Evolutionary conservation across 2,113 vertebrate species (phyloP), one percentile per base, ranked within the genome.

Genomic region (Hypomesus transpacificus): DNA sequence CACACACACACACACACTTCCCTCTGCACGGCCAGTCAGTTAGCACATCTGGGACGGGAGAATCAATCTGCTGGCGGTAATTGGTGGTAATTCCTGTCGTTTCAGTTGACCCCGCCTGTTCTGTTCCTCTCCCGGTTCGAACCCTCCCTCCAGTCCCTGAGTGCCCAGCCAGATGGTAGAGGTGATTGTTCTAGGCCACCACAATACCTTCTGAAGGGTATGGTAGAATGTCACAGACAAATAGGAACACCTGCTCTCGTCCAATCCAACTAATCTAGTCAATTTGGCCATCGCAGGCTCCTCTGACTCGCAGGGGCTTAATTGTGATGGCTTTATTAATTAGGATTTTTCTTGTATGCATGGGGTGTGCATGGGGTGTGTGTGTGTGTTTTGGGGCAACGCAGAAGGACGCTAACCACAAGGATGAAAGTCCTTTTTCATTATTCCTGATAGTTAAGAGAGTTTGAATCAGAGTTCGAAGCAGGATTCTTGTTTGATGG

Each of bases 191-290:
- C 50, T 74, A 58, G 18, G 22, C 60, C 73, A 71, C 71, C 71
- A 75, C 75, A 70, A 58, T 61, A 59, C 64, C 9, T 80, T 73
- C 75, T 59, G 71, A 82, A 75, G 80, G 60, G 75, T 66, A 71
- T 58, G 46, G 26, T 28, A 60, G 26, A 75, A 80, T 74, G 69
- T 75, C 69, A 64, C 56, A 51, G 31, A 74, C 63, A 67, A 75
- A 78, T 69, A 62, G 31, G 58, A 75, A 80, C 77, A 82, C 76
- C 74, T 84, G 74, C 80, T 82, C 74, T 64, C 21, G 24, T 52
- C 74, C 60, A 58, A 72, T 16, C 54, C 66, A 24, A 58, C 61
- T 82, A 68, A 79, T 77, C 68, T 24, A 52, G 71, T 77, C 56
- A 78, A 73, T 62, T 63, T 58, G 70, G 31, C n/a, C 14, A 31